Conservation (phyloP, 1,140 invertebrate species). For the Linepithema humile region DNA sequence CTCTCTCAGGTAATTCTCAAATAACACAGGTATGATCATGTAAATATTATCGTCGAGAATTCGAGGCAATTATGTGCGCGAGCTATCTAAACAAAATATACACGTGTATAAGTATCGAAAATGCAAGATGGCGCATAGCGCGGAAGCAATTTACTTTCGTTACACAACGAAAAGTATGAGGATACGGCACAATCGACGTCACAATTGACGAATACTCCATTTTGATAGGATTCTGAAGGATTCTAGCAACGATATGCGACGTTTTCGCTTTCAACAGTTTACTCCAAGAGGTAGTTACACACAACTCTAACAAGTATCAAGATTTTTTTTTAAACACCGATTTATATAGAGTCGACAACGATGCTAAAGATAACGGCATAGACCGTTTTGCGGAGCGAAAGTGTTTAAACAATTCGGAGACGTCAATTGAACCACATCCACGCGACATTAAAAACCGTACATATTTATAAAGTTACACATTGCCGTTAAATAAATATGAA, state of each 20-base stretch:
- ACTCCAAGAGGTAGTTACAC: too few species aligned
- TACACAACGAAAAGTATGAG: conserved; percentile 7
- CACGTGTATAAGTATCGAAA: conserved; percentile 70
- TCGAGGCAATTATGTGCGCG: conserved; percentile 46
- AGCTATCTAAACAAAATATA: conserved; percentile 60
- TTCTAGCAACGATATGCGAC: too few species aligned
- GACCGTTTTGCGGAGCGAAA: too few species aligned
- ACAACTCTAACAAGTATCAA: not conserved
- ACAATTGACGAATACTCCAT: too few species aligned
- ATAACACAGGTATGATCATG: not conserved
- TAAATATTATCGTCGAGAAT: not conserved
- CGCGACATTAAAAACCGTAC: not conserved
- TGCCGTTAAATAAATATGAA: not conserved
- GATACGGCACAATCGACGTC: not conserved
- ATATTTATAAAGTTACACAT: not conserved
- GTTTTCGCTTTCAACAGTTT: too few species aligned
- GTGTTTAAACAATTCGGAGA: not conserved
- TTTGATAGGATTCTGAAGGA: not conserved
- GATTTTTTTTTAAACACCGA: not conserved
- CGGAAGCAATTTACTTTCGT: conserved; percentile 65
- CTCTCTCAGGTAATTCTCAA: not conserved
- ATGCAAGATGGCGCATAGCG: conserved; percentile 68
- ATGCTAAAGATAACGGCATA: too few species aligned
- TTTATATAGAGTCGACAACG: not conserved
- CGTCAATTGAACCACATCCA: not conserved